Base-by-base conservation (phyloP, 2,113 vertebrate genomes). In the Equus quagga region DNA sequence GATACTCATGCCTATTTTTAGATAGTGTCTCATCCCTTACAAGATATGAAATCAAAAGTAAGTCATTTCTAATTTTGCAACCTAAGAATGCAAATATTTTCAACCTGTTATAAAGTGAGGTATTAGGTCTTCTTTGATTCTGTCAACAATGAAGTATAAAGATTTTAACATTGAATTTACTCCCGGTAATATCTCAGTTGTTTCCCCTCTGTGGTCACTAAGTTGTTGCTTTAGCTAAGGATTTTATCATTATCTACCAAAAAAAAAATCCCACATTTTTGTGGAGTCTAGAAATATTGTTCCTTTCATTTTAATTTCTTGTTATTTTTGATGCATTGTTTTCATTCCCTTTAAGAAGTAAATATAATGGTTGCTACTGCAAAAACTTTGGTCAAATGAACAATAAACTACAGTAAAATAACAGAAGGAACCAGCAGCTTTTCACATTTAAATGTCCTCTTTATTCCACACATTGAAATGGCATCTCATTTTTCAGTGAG, bases 401-500 rank as follows among this genome's bases (percentile, higher is more conserved):
- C 14, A 94, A 72, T 36, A 91, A 78, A 64, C 44, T 17, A 86
- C 33, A 19, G 56, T 1, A 91, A 58, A 80, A 78, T 6, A 46
- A 11, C 11, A 75, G 60, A 97, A 97, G 58, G 78, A 87, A 0
- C 0, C 26, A 56, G 26, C 0, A 0, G 24, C 67, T 96, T 96
- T 95, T 89, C 88, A 96, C 69, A 92, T 96, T 88, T 90, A 91
- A 95, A 87, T 96, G 85, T 36, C 86, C 11, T 91, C 9, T 97
- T 98, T 80, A 31, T 85, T 78, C 79, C 33, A 23, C 70, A 96
- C 49, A 51, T 14, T 97, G 62, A 97, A 96, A 36, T 87, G 91
- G 72, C 26, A 73, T 81, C 82, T 96, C 97, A 75, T 93, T 98
- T 98, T 98, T 97, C 95, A 97, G 69, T 51, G 46, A 26, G 36